Conservation (phyloP, 2,113 vertebrate species). For the Lynx canadensis region DNA sequence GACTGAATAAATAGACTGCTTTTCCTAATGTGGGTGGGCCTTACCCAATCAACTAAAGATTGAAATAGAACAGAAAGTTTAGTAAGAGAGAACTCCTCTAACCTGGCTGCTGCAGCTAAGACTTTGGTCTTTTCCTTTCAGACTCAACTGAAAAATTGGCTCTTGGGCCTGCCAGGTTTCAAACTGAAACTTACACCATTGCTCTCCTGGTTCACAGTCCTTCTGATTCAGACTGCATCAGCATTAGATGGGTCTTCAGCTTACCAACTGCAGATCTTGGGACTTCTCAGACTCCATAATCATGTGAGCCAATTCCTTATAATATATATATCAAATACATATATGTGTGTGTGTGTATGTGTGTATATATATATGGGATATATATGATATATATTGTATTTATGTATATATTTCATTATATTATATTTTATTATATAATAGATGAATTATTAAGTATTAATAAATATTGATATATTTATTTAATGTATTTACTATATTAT, state of each 20-base stretch:
- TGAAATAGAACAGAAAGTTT: background rate
- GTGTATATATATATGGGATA: too few relatives aligned
- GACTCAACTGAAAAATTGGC: background rate
- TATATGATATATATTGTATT: background rate
- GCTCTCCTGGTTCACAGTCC: background rate
- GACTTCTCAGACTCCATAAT: background rate
- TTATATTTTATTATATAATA: background rate
- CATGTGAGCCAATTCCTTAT: background rate
- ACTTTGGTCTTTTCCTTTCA: constrained; percentile 17
- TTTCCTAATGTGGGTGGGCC: background rate
- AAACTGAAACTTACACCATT: background rate
- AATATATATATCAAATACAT: background rate
- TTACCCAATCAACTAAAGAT: background rate
- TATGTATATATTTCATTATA: background rate
- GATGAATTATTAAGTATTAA: background rate
- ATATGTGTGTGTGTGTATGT: background rate
- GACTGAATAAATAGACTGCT: background rate
- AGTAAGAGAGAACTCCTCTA: background rate
- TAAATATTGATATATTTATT: background rate
- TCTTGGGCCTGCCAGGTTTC: background rate
- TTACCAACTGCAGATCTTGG: background rate
- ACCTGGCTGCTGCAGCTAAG: background rate
- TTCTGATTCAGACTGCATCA: background rate
- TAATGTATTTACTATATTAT: background rate
- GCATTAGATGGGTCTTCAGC: background rate